phyloP scores from a whole-genome alignment of 1,140 invertebrate species.

The Heliothis virescens region DNA sequence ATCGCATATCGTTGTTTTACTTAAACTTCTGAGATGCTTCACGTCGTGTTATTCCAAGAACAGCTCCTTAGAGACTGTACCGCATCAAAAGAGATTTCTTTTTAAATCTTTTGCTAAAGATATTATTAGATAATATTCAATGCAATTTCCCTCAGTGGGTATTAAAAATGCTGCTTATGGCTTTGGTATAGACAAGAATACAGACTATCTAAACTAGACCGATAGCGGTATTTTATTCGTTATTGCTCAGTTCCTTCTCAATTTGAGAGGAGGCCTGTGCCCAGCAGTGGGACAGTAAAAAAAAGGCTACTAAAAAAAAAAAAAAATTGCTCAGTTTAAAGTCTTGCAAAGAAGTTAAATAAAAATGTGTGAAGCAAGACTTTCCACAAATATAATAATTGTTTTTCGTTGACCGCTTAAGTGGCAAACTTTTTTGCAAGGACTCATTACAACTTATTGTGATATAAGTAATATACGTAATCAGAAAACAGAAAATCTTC shows the following conservation, averaged over 20 bases:
- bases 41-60: background rate
- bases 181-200: background rate
- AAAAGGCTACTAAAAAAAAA: no score
- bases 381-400: no score
- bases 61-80: background rate
- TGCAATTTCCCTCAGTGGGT: background rate
- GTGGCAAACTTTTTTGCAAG: no score
- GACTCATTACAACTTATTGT: no score
- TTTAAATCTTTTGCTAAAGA: background rate
- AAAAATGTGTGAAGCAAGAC: no score
- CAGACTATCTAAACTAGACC: background rate
- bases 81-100: background rate
- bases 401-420: no score
- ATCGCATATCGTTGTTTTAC: background rate
- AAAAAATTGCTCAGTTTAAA: no score
- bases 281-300: no score
- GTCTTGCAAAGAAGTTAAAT: no score
- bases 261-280: no score
- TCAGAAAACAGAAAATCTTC: no score
- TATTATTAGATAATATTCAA: slow-evolving; percentile 10
- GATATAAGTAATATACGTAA: no score
- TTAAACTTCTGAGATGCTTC: background rate
- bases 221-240: background rate
- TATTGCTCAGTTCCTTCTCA: background rate
- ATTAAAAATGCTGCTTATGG: slow-evolving; percentile 16